Evolutionary conservation across 2,888 invertebrate genomes (phyloP).

Genomic region (Mythimna impura): DNA sequence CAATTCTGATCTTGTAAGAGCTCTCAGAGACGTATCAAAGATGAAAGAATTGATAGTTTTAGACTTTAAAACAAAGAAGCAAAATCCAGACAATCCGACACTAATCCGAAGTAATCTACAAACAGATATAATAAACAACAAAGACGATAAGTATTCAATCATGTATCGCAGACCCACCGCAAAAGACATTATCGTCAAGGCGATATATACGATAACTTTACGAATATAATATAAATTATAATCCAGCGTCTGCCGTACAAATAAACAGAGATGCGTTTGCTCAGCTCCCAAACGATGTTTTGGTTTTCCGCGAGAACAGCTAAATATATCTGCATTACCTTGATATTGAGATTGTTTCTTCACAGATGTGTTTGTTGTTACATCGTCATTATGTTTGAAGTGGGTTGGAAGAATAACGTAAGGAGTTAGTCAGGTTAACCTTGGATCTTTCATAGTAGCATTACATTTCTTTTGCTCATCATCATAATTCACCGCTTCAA

Average conservation of each 20-base stretch:
- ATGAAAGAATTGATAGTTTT: not conserved
- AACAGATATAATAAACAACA: not conserved
- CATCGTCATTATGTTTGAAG: constrained; percentile 10
- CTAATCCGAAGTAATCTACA: not conserved
- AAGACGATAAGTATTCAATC: constrained; percentile 6
- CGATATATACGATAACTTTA: constrained; percentile 28
- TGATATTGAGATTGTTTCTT: constrained; percentile 46
- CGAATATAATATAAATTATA: constrained; percentile 22
- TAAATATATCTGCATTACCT: constrained; percentile 54
- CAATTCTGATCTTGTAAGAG: not conserved
- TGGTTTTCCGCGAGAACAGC: constrained; percentile 22
- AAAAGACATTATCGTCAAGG: constrained; percentile 30
- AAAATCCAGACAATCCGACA: not conserved
- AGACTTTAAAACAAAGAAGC: constrained; percentile 1
- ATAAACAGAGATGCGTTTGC: constrained; percentile 49
- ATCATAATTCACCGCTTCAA: not conserved
- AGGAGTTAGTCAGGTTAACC: not conserved
- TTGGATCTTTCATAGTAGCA: not conserved
- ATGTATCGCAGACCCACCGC: constrained; percentile 19
- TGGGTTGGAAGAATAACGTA: not conserved
- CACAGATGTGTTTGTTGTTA: constrained; percentile 4
- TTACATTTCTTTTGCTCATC: not conserved
- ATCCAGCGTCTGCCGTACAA: constrained; percentile 32
- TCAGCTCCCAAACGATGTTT: constrained; percentile 32
- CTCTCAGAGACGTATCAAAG: not conserved